Evolutionary conservation across 1,140 invertebrate species (phyloP).

Genomic region (Ceratosolen fusciceps): DNA sequence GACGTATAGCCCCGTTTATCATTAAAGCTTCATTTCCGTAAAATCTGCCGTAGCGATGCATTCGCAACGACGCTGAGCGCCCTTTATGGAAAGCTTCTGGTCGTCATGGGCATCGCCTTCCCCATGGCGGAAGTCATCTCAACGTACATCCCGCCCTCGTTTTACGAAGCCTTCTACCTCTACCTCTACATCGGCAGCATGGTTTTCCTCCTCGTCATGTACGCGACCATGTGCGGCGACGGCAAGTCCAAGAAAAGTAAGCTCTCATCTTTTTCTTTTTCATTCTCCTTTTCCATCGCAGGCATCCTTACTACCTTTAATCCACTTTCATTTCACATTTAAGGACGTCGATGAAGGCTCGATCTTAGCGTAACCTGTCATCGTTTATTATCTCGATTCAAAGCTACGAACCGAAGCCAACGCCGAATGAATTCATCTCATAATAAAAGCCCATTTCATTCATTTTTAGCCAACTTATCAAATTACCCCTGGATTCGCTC

Average conservation of each 20-base stretch:
- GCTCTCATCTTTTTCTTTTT: conserved; percentile 17
- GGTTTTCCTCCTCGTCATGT: conserved; percentile 89
- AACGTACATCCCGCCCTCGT: conserved; percentile 90
- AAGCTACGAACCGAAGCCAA: too few relatives aligned
- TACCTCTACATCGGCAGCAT: conserved; percentile 93
- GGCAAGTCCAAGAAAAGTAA: conserved; percentile 67
- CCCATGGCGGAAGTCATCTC: conserved; percentile 94
- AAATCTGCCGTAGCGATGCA: conserved; percentile 76
- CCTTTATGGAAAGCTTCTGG: conserved; percentile 92
- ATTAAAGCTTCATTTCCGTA: conserved; percentile 44
- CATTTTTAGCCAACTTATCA: too few relatives aligned
- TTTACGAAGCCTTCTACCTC: conserved; percentile 91
- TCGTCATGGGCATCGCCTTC: conserved; percentile 95
- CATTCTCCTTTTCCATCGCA: too few relatives aligned
- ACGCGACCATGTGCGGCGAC: conserved; percentile 82
- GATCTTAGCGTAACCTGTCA: too few relatives aligned
- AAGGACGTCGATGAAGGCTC: too few relatives aligned
- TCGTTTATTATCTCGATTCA: too few relatives aligned
- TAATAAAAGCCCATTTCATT: too few relatives aligned
- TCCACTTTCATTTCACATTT: too few relatives aligned
- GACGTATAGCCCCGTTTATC: conserved; percentile 1
- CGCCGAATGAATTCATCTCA: too few relatives aligned
- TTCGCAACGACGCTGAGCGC: conserved; percentile 90
- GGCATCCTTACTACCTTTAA: too few relatives aligned
- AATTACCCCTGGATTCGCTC: too few relatives aligned